Base-by-base conservation (phyloP, 2,113 vertebrate genomes). In the Tretioscincus oriximinensis region DNA sequence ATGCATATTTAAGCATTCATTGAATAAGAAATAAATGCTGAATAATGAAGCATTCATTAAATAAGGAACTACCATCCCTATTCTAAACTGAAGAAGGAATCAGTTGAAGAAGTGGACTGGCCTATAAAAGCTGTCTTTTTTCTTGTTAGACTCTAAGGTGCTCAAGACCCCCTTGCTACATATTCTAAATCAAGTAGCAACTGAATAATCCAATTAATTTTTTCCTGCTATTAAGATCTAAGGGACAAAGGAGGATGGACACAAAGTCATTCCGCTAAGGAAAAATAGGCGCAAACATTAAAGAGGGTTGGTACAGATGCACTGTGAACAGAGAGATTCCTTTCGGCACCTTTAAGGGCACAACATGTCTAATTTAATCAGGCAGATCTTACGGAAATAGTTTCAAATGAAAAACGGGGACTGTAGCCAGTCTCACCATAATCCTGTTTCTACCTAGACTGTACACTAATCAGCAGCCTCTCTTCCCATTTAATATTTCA, bases 401-500 rank as follows among this genome's bases (percentile, higher is more conserved):
- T 4, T 9, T 41, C 66, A 87, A 63, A 4, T 41, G 58, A 77
- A 81, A 51, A 76, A 82, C 47, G 61, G 88, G 14, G 88, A 90
- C 82, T 4, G 24, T 6, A 87, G 88, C 83, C 85, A 67, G 84
- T 84, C 84, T 85, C 83, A 90, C 90, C 89, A 86, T 58, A 45
- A 80, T 76, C 78, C 79, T 58, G 28, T 69, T 67, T 9, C 86
- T 81, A 64, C 78, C 87, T 82, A 81, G 83, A 89, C 76, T 74
- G 73, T 86, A 80, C 69, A 80, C 87, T 85, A 89, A 93, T 90
- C 89, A 91, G 90, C 88, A 90, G 78, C 66, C 86, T 85, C 90
- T 91, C 90, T 91, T 91, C 89, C 86, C 85, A 81, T 90, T 90
- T 89, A 89, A 93, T 79, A 85, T 90, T 86, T 91, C 82, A 90